Evolutionary conservation across 1,140 invertebrate species (phyloP).

Genomic region (Brachionus koreanus): DNA sequence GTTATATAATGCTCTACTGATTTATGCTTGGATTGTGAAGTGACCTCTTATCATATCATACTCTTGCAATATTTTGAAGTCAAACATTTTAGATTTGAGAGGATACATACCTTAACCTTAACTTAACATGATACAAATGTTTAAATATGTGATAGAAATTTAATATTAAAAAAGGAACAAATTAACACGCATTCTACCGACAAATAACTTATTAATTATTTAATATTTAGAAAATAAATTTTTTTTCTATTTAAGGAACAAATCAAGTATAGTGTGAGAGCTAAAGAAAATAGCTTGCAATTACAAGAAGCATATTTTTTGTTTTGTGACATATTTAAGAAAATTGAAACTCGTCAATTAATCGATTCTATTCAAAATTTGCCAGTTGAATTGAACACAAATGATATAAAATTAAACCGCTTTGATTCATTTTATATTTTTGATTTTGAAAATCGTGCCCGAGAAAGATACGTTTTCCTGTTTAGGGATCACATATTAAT

Average conservation of each 20-base stretch:
- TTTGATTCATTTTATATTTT: slow-evolving; percentile 33
- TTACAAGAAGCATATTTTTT: slow-evolving; percentile 40
- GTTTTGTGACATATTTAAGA: slow-evolving; percentile 20
- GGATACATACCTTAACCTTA: too few relatives aligned
- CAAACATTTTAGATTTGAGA: too few relatives aligned
- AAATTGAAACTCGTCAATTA: slow-evolving; percentile 35
- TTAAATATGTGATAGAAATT: too few relatives aligned
- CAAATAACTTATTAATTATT: too few relatives aligned
- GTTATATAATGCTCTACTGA: too few relatives aligned
- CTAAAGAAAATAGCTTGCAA: neutral
- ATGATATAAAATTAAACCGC: slow-evolving; percentile 17
- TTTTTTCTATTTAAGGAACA: slow-evolving; percentile 37
- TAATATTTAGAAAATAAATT: neutral
- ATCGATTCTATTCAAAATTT: slow-evolving; percentile 39
- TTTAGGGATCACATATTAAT: slow-evolving; percentile 27
- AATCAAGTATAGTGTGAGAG: slow-evolving; percentile 22
- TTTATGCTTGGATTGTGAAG: too few relatives aligned
- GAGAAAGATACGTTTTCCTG: neutral
- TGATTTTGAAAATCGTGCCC: slow-evolving; percentile 4
- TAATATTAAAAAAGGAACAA: too few relatives aligned
- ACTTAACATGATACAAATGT: too few relatives aligned
- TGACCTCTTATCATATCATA: too few relatives aligned
- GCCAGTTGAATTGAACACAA: neutral
- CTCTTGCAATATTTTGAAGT: too few relatives aligned
- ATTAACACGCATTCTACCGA: too few relatives aligned